Conservation (phyloP, 1,140 invertebrate genomes). For the Trichoplusia ni region DNA sequence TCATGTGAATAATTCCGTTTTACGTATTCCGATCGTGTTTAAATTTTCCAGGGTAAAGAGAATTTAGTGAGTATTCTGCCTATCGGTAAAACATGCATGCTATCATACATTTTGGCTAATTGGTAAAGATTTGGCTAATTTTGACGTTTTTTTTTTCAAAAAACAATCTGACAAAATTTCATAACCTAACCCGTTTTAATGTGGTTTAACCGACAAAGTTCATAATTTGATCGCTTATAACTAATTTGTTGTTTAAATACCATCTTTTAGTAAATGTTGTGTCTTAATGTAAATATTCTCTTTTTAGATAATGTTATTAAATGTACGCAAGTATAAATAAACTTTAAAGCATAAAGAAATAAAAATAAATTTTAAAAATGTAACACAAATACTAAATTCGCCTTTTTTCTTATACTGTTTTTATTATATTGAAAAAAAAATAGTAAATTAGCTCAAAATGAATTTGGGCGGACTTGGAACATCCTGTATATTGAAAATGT, state of each 20-base stretch:
- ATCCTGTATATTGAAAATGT: no score
- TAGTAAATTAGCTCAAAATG: no score
- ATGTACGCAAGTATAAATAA: no score
- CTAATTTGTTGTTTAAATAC: conserved; percentile 18
- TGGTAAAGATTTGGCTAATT: conserved; percentile 14
- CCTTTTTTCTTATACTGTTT: no score
- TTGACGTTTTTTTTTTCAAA: conserved; percentile 15
- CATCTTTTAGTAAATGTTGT: no score
- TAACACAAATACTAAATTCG: no score
- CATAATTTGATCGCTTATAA: conserved; percentile 18
- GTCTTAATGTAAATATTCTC: no score
- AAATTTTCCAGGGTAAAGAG: conserved; percentile 88
- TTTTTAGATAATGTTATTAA: no score
- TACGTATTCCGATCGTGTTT: conserved; percentile 66
- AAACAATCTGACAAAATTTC: conserved; percentile 31
- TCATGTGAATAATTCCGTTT: conserved; percentile 38
- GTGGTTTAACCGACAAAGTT: conserved; percentile 23
- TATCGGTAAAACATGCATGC: conserved; percentile 48
- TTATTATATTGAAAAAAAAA: no score
- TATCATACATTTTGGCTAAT: conserved; percentile 34
- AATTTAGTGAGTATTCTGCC: conserved; percentile 86
- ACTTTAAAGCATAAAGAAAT: no score
- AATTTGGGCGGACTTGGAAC: no score
- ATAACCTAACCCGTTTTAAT: conserved; percentile 29
- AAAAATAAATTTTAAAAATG: no score